Conservation (phyloP, 2,888 invertebrate genomes). For the Tachina lurida region DNA sequence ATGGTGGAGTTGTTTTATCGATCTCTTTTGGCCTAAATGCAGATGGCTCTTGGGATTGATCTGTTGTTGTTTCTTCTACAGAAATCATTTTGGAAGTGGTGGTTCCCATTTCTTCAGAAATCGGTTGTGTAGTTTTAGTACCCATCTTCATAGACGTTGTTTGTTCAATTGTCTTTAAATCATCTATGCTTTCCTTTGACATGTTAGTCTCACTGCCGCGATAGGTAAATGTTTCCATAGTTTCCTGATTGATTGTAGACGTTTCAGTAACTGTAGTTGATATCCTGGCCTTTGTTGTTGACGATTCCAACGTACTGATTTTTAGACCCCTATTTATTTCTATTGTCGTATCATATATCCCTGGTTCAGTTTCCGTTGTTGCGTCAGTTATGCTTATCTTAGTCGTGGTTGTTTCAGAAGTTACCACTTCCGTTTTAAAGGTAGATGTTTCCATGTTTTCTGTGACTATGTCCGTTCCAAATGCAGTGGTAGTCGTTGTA, state of each 20-base stretch:
- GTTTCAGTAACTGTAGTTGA: conserved; percentile 9
- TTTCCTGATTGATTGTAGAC: neutral
- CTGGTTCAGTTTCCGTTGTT: neutral
- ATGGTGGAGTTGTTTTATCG: neutral
- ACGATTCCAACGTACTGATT: neutral
- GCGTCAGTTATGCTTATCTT: neutral
- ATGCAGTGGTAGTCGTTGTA: neutral
- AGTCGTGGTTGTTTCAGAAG: neutral
- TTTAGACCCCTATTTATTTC: conserved; percentile 5
- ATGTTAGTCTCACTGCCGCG: neutral
- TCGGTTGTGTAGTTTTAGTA: neutral
- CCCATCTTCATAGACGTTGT: neutral
- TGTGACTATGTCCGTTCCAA: neutral
- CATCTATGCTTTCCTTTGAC: neutral
- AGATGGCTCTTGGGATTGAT: neutral
- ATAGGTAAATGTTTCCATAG: neutral
- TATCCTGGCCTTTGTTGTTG: neutral
- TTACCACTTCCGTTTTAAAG: neutral
- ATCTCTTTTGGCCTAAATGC: neutral
- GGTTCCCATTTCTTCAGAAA: neutral
- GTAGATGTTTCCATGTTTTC: conserved; percentile 23
- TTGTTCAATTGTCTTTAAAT: neutral
- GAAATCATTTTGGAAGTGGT: neutral
- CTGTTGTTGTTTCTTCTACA: neutral
- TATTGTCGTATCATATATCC: neutral